Evolutionary conservation across 2,888 invertebrate species (phyloP).

Genomic region (Unio delphinus): DNA sequence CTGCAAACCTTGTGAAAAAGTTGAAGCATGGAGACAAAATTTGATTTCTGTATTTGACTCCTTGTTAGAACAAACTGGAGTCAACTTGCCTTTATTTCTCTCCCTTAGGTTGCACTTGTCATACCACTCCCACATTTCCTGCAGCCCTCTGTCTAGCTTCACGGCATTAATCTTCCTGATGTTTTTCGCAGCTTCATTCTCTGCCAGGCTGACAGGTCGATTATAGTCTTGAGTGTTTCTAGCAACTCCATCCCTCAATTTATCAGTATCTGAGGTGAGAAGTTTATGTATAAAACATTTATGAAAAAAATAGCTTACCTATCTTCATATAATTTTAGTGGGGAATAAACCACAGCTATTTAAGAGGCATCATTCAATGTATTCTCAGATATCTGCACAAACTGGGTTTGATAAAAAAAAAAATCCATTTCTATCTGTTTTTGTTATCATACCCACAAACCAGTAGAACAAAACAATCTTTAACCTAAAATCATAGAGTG

Average conservation of each 20-base stretch:
- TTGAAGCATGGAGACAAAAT: not conserved
- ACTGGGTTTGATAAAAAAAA: no score
- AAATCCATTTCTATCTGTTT: no score
- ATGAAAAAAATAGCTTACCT: no score
- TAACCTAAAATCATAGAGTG: no score
- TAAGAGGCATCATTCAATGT: no score
- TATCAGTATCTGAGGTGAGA: conserved; percentile 1
- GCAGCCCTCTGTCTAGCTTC: conserved; percentile 52
- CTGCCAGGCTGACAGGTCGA: conserved; percentile 34
- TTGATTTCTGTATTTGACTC: not conserved
- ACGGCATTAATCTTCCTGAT: conserved; percentile 49
- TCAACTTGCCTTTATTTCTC: conserved; percentile 61
- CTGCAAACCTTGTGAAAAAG: no score
- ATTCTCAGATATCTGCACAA: no score
- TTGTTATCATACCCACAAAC: no score
- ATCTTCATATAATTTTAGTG: no score
- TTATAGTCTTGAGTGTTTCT: conserved; percentile 58
- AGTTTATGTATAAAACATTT: no score
- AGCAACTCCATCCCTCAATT: conserved; percentile 61
- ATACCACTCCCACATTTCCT: conserved; percentile 69
- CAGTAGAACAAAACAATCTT: no score
- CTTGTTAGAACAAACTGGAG: not conserved
- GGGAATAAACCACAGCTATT: no score
- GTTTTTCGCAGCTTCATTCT: conserved; percentile 24
- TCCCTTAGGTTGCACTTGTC: conserved; percentile 66